phyloP scores from a whole-genome alignment of 2,797 vertebrate genomes.

The Melanogrammus aeglefinus region DNA sequence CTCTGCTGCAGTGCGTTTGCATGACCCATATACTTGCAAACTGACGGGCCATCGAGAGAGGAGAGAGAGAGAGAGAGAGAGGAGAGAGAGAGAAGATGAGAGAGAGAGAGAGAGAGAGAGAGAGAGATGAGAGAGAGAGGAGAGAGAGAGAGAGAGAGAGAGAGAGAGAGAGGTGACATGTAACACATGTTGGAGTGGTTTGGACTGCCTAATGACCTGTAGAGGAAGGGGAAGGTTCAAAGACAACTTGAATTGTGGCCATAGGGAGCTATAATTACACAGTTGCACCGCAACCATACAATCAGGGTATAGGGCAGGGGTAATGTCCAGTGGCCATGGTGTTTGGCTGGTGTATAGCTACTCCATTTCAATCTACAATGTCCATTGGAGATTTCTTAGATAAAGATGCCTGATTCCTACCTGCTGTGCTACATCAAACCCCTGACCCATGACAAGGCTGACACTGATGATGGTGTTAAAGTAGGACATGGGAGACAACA shows the following conservation, averaged over 20 bases:
- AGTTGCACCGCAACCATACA: not conserved
- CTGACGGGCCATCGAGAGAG: slow-evolving; percentile 29
- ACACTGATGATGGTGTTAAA: not conserved
- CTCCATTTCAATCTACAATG: not conserved
- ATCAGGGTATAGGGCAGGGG: not conserved
- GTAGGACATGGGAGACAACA: not conserved
- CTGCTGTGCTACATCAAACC: not conserved
- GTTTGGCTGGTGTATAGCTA: not conserved
- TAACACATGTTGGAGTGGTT: not conserved
- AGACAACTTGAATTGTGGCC: not conserved
- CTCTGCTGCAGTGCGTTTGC: slow-evolving; percentile 59
- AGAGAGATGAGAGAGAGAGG: slow-evolving; percentile 7
- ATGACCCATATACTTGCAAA: slow-evolving; percentile 41
- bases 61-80: slow-evolving; percentile 2
- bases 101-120: slow-evolving; percentile 5
- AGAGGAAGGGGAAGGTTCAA: not conserved
- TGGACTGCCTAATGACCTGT: slow-evolving; percentile 7
- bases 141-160: slow-evolving; percentile 6
- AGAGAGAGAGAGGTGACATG: slow-evolving; percentile 4
- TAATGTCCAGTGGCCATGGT: not conserved
- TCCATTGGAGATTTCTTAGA: not conserved
- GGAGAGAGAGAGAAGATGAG: slow-evolving; percentile 13
- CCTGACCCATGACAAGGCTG: not conserved
- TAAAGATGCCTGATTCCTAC: not conserved
- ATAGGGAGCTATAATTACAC: not conserved